Evolutionary conservation across 1,140 invertebrate genomes (phyloP), one percentile per base, ranked within the genome.

Genomic region (Prorops nasuta): DNA sequence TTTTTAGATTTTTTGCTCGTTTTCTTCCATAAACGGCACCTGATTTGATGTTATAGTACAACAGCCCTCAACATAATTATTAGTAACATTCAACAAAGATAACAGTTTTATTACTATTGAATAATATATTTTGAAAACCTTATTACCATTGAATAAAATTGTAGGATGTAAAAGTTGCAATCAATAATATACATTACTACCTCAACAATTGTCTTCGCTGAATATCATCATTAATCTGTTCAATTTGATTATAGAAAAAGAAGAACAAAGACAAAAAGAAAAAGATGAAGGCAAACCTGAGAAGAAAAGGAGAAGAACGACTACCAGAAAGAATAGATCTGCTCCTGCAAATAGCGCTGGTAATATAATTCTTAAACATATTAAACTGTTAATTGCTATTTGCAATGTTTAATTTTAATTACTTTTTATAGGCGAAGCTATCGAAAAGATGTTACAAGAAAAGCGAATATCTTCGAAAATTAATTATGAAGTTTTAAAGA

Each of bases 391-490:
- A 35, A n/a, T 15, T 35, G 14, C 14, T 35, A 4, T 14, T n/a
- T 3, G 4, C 14, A 8, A 4, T 39, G 19, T 36, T 2, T 20
- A 35, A 44, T 34, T 36, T 14, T 34, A 45, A 3, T 47, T 38
- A 6, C 44, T 50, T 37, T 21, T 40, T 45, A 43, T 49, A 75
- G 88, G 87, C 2, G 94, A 97, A 78, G 94, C 94, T 0, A 94
- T 97, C 20, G 91, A 94, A 66, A 96, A 94, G 72, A 94, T 98
- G 85, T 72, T 98, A 6, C 88, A 93, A 58, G 94, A 96, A 62
- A 97, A 96, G 72, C 92, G 92, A 68, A 89, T 98, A 48, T 98
- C 95, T 1, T 87, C 84, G 3, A 98, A 98, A 83, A 97, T 98
- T 22, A 97, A 98, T 76, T 98, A 98, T 67, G 95, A 98, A 61